Base-by-base conservation (phyloP, 2,888 invertebrate genomes). In the Danaus chrysippus region DNA sequence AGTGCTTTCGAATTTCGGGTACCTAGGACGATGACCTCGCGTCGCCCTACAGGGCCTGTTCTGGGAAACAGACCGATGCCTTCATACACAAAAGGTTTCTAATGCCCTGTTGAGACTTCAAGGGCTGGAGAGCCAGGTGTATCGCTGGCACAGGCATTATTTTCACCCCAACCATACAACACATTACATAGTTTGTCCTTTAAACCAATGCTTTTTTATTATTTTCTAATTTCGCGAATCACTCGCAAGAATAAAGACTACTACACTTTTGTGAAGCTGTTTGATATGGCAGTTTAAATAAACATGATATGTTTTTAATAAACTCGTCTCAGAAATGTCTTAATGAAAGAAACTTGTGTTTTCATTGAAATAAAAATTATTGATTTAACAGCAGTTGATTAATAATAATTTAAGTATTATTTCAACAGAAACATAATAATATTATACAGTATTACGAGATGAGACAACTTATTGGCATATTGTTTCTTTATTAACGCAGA, bases 1-100 rank as follows among this genome's bases (percentile, higher is more conserved):
- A 89, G 86, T 86, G 85, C 89, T 89, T 87, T 88, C 89, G 89
- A 90, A 90, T 83, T 91, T 91, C 85, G 91, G 87, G 82, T 73
- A 73, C 87, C 90, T 91, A 90, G 90, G 88, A 79, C 90, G 77
- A 88, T 87, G 91, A 90, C 90, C 90, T 76, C 86, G 68, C 71
- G 75, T 76, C 71, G 70, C 71, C 73, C 70, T 70, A 65, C 70
- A 74, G 75, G 73, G 68, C 68, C 58, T 59, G 64, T 67, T 69
- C 70, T 63, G 56, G 70, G 68, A 71, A 71, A 64, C 58, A 64
- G 69, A 57, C 67, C 68, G 62, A 58, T 71, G 69, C 64, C 65
- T 56, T 64, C 65, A 66, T 58, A 54, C 62, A 64, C 62, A 70
- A 67, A 72, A 68, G 68, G 70, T 66, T 67, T 68, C 73, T 72